Conservation (phyloP, 2,888 invertebrate species). For the Caenorhabditis becei region DNA sequence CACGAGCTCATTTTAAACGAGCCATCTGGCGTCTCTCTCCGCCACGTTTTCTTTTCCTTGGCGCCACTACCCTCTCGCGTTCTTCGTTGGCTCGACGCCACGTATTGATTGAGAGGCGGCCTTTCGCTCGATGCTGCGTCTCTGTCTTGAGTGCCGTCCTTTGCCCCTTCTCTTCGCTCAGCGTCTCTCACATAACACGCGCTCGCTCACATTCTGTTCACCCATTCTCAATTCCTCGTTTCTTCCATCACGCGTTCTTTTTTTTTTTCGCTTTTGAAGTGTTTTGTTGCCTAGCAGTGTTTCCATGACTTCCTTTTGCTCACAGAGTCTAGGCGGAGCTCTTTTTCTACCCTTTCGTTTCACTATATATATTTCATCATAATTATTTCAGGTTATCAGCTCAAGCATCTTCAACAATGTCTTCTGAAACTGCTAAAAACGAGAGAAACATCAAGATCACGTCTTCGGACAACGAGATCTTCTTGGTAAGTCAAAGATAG, state of each 20-base stretch:
- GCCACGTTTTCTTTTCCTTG: neutral
- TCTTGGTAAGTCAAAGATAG: constrained; percentile 54
- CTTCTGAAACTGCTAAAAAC: constrained; percentile 13
- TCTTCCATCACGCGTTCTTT: neutral
- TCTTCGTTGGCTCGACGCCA: constrained; percentile 3
- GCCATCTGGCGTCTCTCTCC: neutral
- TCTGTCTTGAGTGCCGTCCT: neutral
- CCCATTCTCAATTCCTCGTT: neutral
- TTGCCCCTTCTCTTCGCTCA: neutral
- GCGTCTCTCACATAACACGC: constrained; percentile 22
- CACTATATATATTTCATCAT: neutral
- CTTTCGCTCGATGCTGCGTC: constrained; percentile 7
- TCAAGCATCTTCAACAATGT: constrained; percentile 7
- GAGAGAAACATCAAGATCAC: constrained; percentile 63
- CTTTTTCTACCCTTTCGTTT: constrained; percentile 6
- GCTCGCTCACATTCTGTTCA: constrained; percentile 14
- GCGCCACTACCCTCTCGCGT: neutral
- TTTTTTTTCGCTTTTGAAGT: neutral
- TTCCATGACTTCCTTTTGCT: neutral
- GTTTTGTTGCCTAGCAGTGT: constrained; percentile 5
- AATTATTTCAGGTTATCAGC: neutral
- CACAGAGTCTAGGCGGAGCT: too few species aligned
- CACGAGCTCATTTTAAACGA: neutral
- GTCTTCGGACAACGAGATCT: constrained; percentile 70
- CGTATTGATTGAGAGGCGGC: constrained; percentile 4